Evolutionary conservation across 2,797 vertebrate genomes (phyloP).

Genomic region (Hippoglossus hippoglossus): DNA sequence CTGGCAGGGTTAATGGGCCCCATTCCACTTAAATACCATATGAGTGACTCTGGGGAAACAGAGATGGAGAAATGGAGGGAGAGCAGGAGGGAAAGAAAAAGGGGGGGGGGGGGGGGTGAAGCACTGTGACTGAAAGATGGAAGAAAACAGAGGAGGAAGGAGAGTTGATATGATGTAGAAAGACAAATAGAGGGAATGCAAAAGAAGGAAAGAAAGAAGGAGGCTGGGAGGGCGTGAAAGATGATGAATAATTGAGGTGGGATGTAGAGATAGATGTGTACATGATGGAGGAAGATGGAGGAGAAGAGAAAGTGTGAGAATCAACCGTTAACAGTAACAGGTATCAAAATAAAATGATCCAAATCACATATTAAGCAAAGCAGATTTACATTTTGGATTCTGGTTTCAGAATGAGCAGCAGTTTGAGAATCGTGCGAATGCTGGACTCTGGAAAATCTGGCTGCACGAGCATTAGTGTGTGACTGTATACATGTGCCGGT

Average conservation of each 20-base stretch:
- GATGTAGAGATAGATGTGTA: slow-evolving; percentile 27
- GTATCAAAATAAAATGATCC: neutral
- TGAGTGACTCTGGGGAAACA: slow-evolving; percentile 84
- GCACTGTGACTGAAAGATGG: slow-evolving; percentile 28
- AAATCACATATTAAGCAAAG: neutral
- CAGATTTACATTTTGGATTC: slow-evolving; percentile 2
- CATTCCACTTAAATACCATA: slow-evolving; percentile 87
- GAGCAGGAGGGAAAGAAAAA: slow-evolving; percentile 16
- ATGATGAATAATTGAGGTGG: slow-evolving; percentile 29
- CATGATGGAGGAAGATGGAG: slow-evolving; percentile 15
- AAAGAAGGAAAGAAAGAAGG: neutral
- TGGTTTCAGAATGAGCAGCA: neutral
- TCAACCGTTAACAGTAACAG: neutral
- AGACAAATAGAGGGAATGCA: slow-evolving; percentile 15
- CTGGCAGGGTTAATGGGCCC: slow-evolving; percentile 89
- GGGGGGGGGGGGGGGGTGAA: neutral
- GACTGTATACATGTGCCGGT: slow-evolving; percentile 2
- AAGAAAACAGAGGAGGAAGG: slow-evolving; percentile 10
- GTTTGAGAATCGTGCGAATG: neutral
- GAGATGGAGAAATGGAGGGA: slow-evolving; percentile 44
- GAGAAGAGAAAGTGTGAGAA: neutral
- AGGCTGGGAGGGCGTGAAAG: neutral
- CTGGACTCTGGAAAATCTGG: neutral
- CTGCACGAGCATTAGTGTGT: neutral
- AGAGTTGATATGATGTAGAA: slow-evolving; percentile 4